Percentiles rank a stretch among this genome's conserved stretches.
These are phyloP conservation scores for Cheilosia vulpina DNA, from an alignment of 2,888 invertebrate genomes.

Conservation along the genomic window DNA sequence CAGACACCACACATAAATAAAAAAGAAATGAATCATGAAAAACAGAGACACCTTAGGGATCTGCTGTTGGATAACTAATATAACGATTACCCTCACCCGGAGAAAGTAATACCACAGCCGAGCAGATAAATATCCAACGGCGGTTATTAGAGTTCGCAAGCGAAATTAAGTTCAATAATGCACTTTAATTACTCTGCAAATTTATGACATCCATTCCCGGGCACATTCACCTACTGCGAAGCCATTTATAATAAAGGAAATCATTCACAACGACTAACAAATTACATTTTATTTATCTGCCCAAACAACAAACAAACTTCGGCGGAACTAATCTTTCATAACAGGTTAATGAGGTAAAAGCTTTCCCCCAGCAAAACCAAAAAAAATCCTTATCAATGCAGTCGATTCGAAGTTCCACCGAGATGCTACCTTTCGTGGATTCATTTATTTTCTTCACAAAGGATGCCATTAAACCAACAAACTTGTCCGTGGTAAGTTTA, in stretches of 20 bases:
- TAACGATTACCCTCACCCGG: no score
- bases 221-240: not conserved
- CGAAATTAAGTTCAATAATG: not conserved
- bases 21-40: no score
- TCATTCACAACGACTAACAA: slow-evolving; percentile 8
- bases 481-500: slow-evolving; percentile 34
- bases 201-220: not conserved
- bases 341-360: slow-evolving; percentile 58
- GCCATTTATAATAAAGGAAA: slow-evolving; percentile 5
- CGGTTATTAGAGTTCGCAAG: no score
- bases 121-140: no score
- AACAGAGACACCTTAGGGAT: no score
- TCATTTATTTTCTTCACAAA: slow-evolving; percentile 45
- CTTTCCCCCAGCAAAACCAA: slow-evolving; percentile 13
- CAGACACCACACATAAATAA: no score
- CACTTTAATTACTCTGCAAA: not conserved
- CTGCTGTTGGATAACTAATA: no score
- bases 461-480: slow-evolving; percentile 40
- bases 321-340: slow-evolving; percentile 33
- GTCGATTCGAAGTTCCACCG: slow-evolving; percentile 11
- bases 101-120: no score
- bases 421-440: slow-evolving; percentile 59
- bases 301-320: slow-evolving; percentile 33
- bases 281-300: slow-evolving; percentile 34
- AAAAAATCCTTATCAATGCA: slow-evolving; percentile 50